Evolutionary conservation across 2,888 invertebrate species (phyloP).

Genomic region (Cerastoderma edule): DNA sequence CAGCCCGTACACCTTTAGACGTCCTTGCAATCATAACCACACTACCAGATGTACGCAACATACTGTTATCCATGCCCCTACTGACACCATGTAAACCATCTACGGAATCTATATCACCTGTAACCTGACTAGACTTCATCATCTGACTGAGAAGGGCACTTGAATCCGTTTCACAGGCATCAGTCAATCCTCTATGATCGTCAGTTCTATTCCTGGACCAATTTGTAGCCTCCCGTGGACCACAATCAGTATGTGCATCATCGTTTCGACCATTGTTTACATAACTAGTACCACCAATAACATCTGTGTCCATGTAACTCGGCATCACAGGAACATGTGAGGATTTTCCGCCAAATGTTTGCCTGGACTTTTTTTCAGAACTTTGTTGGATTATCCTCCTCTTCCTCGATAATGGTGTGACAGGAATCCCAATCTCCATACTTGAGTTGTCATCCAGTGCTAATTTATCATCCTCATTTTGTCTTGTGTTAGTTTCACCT

Average conservation of each 20-base stretch:
- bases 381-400: neutral
- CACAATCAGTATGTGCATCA: too few species aligned
- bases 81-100: neutral
- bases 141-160: constrained; percentile 40
- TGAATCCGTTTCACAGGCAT: constrained; percentile 10
- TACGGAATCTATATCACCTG: neutral
- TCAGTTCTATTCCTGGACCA: too few species aligned
- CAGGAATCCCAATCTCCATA: constrained; percentile 40
- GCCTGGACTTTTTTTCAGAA: neutral
- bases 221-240: neutral
- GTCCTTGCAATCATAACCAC: neutral
- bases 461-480: too few species aligned
- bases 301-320: constrained; percentile 13
- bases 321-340: constrained; percentile 16
- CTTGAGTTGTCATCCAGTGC: neutral
- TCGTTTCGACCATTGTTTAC: too few species aligned
- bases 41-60: too few species aligned
- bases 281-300: neutral
- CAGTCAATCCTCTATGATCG: neutral
- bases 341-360: neutral
- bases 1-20: neutral
- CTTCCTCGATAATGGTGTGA: constrained; percentile 1
- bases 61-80: neutral
- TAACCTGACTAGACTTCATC: constrained; percentile 27
- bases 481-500: too few species aligned